phyloP scores from a whole-genome alignment of 2,888 invertebrate species.

The Gymnocheta viridis region DNA sequence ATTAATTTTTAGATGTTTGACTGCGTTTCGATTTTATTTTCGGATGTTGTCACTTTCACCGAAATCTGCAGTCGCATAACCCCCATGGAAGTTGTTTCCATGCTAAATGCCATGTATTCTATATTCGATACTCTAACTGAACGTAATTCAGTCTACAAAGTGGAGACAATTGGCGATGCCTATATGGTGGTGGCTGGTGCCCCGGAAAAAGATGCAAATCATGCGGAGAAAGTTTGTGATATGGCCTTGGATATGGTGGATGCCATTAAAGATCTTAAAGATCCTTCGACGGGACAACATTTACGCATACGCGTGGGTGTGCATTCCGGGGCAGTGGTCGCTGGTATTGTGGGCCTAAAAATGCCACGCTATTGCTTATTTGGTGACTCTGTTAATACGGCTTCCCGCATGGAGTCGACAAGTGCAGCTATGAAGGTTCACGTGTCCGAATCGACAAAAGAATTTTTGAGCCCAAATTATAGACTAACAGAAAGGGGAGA shows the following conservation, averaged over 20 bases:
- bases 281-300: conserved; percentile 95
- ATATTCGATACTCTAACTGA: conserved; percentile 97
- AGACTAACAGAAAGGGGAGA: conserved; percentile 90
- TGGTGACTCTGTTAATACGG: conserved; percentile 95
- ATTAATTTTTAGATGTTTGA: conserved; percentile 91
- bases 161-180: conserved; percentile 98
- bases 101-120: conserved; percentile 99
- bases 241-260: conserved; percentile 99
- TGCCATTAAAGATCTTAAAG: conserved; percentile 94
- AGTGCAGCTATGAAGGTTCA: conserved; percentile 97
- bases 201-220: conserved; percentile 93
- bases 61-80: conserved; percentile 97
- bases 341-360: conserved; percentile 96
- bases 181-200: conserved; percentile 99
- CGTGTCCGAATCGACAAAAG: conserved; percentile 93
- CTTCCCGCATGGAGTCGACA: conserved; percentile 96
- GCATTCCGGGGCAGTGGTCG: conserved; percentile 95
- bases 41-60: conserved; percentile 98
- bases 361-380: conserved; percentile 89
- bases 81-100: conserved; percentile 98
- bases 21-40: conserved; percentile 97
- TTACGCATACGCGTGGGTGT: conserved; percentile 92
- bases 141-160: conserved; percentile 96
- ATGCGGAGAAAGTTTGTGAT: conserved; percentile 95
- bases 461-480: conserved; percentile 88